phyloP scores from a whole-genome alignment of 2,113 vertebrate genomes.

The Rhizomys pruinosus region DNA sequence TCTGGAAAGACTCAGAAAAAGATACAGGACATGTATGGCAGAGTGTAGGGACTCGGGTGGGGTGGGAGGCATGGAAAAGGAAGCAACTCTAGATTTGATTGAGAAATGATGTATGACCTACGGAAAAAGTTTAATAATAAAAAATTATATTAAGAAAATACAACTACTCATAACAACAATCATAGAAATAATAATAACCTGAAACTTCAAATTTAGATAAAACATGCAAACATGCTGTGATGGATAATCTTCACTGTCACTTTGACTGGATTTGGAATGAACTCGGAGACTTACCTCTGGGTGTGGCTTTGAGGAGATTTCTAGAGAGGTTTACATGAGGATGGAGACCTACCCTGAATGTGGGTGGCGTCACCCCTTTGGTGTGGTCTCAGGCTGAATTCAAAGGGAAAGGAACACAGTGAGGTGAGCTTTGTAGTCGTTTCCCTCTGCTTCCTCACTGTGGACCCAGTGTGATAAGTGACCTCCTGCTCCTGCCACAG shows the following conservation, averaged over 20 bases:
- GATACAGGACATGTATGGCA: too few relatives aligned
- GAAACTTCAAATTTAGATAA: not conserved
- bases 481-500: not conserved
- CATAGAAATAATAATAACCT: not conserved
- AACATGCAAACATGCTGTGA: not conserved
- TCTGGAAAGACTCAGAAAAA: too few relatives aligned
- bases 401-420: not conserved
- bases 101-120: too few relatives aligned
- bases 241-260: not conserved
- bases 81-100: too few relatives aligned
- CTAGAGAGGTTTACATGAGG: not conserved
- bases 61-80: too few relatives aligned
- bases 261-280: not conserved
- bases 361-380: not conserved
- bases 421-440: not conserved
- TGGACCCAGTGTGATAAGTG: not conserved
- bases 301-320: not conserved
- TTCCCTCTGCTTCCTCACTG: not conserved
- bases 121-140: too few relatives aligned
- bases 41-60: too few relatives aligned
- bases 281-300: not conserved
- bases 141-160: too few relatives aligned
- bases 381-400: not conserved
- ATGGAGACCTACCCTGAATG: too few relatives aligned
- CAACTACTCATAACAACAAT: not conserved